Base-by-base conservation (phyloP, 1,140 invertebrate genomes). In the Caenorhabditis inopinata region DNA sequence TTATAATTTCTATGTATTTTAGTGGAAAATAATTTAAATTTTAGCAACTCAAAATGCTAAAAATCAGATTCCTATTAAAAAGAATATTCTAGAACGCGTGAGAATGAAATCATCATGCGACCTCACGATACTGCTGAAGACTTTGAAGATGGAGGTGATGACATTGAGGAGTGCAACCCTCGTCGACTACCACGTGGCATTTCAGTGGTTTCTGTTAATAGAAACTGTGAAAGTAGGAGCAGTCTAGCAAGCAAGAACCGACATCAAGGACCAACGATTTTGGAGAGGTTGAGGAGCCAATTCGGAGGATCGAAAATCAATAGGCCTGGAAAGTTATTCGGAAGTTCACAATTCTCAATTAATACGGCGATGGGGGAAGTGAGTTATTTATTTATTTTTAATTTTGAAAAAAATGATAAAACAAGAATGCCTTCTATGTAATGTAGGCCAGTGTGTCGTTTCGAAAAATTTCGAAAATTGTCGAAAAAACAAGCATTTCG, bases 151-250 rank as follows among this genome's bases (percentile, higher is more conserved):
- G 49, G 35, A 1, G 32, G 35, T 7, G 48, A 35, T 38, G 68
- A 79, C 46, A 62, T 46, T 11, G 53, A 58, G 21, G 68, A 74
- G 46, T 46, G 47, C 16, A 73, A 79, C 27, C 45, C 58, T 11
- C 58, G 68, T 7, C 73, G 23, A 27, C 68, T 74, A 14, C 48
- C 75, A 51, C 75, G 75, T 51, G 47, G 45, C 16, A 53, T 80
- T 4, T 80, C 79, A 0, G 68, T 80, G 3, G 68, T 75, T 12
- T 80, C 79, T 35, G 68, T 80, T 4, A 80, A 79, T 51, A 12
- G 78, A 14, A 42, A 62, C 14, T 78, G 53, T 42, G 76, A 78
- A 32, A 78, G 76, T 46, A 16, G 76, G 32, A 78, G 51, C 18
- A 78, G 76, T 62, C 38, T 78, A 14, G 51, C 51, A 3, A 62